A percentile compares a stretch with the other conserved stretches of the same genome.
phyloP scores from a whole-genome alignment of 2,113 vertebrate genomes.

The Anarrhichthys ocellatus region DNA sequence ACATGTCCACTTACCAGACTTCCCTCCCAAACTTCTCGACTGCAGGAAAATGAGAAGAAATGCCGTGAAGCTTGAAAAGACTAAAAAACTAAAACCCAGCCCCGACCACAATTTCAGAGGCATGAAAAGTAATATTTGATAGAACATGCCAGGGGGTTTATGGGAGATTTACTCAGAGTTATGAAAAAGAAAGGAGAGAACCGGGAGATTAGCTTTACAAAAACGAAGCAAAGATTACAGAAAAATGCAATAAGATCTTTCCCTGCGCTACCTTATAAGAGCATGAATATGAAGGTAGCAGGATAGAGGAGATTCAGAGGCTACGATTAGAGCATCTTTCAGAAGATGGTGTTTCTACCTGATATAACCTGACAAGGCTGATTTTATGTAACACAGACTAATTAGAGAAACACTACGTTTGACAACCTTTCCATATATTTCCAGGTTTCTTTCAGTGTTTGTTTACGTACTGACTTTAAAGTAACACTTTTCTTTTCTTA shows the following conservation, averaged over 20 bases:
- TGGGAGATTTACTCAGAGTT: slow-evolving; percentile 75
- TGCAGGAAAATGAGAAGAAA: slow-evolving; percentile 55
- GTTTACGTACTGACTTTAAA: slow-evolving; percentile 39
- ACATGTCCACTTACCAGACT: slow-evolving; percentile 64
- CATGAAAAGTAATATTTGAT: slow-evolving; percentile 78
- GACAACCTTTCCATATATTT: slow-evolving; percentile 14
- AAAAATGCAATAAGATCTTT: slow-evolving; percentile 76
- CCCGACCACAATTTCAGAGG: slow-evolving; percentile 64
- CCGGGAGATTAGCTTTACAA: slow-evolving; percentile 71
- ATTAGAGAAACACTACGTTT: background rate
- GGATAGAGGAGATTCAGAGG: slow-evolving; percentile 15
- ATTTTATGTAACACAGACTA: slow-evolving; percentile 11
- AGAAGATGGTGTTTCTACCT: background rate
- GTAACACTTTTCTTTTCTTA: slow-evolving; percentile 21
- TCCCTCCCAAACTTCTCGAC: slow-evolving; percentile 26
- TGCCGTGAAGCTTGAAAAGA: slow-evolving; percentile 9
- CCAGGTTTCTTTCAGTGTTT: background rate
- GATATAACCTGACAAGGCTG: slow-evolving; percentile 8
- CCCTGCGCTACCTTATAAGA: slow-evolving; percentile 62
- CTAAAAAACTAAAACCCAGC: slow-evolving; percentile 4
- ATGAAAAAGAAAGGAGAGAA: slow-evolving; percentile 75
- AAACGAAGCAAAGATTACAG: slow-evolving; percentile 74
- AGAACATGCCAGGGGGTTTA: slow-evolving; percentile 76
- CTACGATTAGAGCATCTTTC: slow-evolving; percentile 22
- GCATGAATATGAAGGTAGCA: slow-evolving; percentile 33